Conservation (phyloP, 2,888 invertebrate genomes). For the Campaea margaritaria region DNA sequence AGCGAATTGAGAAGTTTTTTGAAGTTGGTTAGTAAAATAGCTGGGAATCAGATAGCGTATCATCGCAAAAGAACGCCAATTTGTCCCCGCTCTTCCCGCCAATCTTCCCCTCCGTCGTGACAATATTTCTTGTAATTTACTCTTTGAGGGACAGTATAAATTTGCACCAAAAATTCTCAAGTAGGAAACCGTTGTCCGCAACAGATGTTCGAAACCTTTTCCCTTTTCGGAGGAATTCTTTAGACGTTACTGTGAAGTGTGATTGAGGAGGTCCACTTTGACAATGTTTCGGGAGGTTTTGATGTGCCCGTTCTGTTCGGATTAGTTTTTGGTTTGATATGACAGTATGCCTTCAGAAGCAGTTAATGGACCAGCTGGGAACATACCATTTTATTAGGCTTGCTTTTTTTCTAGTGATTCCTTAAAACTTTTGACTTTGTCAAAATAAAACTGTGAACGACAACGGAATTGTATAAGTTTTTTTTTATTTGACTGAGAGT, state of each 20-base stretch:
- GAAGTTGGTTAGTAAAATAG: too few species aligned
- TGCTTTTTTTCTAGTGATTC: too few species aligned
- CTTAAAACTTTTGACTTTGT: too few species aligned
- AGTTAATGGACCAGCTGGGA: too few species aligned
- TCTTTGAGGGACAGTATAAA: slow-evolving; percentile 75
- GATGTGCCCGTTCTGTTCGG: not conserved
- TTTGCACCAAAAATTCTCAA: slow-evolving; percentile 57
- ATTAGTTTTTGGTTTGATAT: too few species aligned
- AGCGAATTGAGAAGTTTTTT: too few species aligned
- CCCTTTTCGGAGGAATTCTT: slow-evolving; percentile 20
- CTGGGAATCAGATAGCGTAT: not conserved
- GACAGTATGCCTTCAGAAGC: too few species aligned
- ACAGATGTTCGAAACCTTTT: slow-evolving; percentile 42
- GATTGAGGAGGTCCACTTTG: slow-evolving; percentile 35
- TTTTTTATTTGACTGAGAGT: too few species aligned
- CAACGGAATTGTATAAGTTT: too few species aligned
- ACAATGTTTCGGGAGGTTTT: slow-evolving; percentile 27
- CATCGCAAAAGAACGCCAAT: slow-evolving; percentile 12
- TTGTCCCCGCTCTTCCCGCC: slow-evolving; percentile 40
- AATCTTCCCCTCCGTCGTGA: slow-evolving; percentile 46
- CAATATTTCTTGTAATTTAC: slow-evolving; percentile 79
- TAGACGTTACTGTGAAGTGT: slow-evolving; percentile 34
- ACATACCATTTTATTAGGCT: too few species aligned
- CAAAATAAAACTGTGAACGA: too few species aligned
- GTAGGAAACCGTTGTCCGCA: slow-evolving; percentile 39